Conservation (phyloP, 2,797 vertebrate species). For the Melanotaenia pygmaea region DNA sequence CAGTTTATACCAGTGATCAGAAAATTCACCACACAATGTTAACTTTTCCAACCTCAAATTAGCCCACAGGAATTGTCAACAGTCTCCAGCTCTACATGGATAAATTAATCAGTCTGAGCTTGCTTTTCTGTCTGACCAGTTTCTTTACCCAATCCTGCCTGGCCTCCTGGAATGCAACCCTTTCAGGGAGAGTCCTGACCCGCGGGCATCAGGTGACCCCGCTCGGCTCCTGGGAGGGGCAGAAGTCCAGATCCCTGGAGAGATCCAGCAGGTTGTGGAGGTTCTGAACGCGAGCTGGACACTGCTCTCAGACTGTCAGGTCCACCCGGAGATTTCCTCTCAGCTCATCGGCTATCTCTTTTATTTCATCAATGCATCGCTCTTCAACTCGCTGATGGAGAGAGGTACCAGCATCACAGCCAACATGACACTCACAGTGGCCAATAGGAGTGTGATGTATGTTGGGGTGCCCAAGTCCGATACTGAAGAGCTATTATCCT, state of each 20-base stretch:
- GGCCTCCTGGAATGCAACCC: constrained; percentile 82
- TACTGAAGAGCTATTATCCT: too few relatives aligned
- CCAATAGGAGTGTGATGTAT: too few relatives aligned
- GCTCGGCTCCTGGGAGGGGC: constrained; percentile 46
- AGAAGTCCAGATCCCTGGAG: constrained; percentile 62
- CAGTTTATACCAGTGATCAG: constrained; percentile 53
- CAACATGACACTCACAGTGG: too few relatives aligned
- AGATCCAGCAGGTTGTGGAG: constrained; percentile 74
- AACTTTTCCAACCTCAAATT: constrained; percentile 67
- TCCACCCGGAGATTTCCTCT: constrained; percentile 80
- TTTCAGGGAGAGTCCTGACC: constrained; percentile 67
- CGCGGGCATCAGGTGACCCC: constrained; percentile 29
- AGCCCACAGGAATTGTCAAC: constrained; percentile 63
- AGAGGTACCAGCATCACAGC: constrained; percentile 69
- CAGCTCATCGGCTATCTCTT: constrained; percentile 86
- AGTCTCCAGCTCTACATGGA: constrained; percentile 34
- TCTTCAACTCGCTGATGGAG: constrained; percentile 87
- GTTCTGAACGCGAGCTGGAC: constrained; percentile 72
- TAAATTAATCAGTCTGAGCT: constrained; percentile 33
- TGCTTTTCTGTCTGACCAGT: constrained; percentile 56
- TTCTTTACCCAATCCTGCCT: constrained; percentile 81
- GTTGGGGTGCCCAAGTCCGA: too few relatives aligned
- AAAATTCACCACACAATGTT: constrained; percentile 41
- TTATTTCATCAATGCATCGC: constrained; percentile 86
- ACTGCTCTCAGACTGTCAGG: constrained; percentile 73